phyloP scores from a whole-genome alignment of 1,140 invertebrate species.

The Saccostrea glomerata region DNA sequence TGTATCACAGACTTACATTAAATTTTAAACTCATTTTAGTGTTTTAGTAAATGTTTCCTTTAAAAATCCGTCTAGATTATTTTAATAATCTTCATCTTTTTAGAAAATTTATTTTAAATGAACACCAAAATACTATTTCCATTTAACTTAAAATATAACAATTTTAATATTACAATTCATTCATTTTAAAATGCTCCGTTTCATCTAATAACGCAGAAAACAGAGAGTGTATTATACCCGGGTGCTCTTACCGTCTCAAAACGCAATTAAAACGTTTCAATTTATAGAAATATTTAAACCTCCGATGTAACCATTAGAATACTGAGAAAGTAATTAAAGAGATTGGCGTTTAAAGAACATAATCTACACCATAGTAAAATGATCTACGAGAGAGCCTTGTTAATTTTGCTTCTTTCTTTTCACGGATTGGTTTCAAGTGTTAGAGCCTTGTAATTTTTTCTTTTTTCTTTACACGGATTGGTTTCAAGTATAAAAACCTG shows the following conservation, averaged over 20 bases:
- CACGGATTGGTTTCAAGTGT: neutral
- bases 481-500: neutral
- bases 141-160: neutral
- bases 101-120: slow-evolving; percentile 6
- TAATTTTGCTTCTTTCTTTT: neutral
- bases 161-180: neutral
- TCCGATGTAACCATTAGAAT: neutral
- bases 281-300: slow-evolving; percentile 30
- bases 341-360: neutral
- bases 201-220: neutral
- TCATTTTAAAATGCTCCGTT: neutral
- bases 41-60: no score
- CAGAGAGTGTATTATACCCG: neutral
- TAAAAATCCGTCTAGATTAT: neutral
- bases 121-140: neutral
- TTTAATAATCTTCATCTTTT: no score
- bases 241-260: neutral
- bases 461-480: neutral
- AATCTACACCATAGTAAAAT: neutral
- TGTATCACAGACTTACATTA: no score
- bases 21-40: no score
- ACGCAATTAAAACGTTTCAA: slow-evolving; percentile 23
- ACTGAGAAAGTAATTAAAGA: neutral
- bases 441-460: neutral
- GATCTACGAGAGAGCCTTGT: neutral